These are phyloP conservation scores for Cyanistes caeruleus DNA, from an alignment of 2,113 vertebrate genomes.

Conservation along the genomic window DNA sequence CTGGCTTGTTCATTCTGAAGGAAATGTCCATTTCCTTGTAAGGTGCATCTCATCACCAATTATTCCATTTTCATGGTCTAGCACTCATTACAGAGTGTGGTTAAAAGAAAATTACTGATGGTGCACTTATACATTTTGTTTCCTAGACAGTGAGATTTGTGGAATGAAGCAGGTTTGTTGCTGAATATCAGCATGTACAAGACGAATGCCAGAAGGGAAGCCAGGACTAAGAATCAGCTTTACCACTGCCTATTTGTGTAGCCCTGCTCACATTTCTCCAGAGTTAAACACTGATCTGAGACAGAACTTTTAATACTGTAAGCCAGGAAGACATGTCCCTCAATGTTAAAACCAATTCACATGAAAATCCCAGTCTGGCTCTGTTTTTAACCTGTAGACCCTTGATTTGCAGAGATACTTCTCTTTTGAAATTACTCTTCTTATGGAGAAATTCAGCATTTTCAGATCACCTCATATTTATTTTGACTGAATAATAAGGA, in stretches of 20 bases:
- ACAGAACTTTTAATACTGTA: neutral
- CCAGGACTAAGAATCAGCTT: neutral
- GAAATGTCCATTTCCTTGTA: neutral
- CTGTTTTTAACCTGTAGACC: neutral
- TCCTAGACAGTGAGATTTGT: neutral
- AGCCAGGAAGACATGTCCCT: neutral
- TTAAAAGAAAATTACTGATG: neutral
- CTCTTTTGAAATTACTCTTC: neutral
- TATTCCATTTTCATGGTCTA: neutral
- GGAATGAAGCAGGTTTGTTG: neutral
- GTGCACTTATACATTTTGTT: neutral
- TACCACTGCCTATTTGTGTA: neutral
- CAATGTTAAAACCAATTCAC: neutral
- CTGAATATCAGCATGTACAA: neutral
- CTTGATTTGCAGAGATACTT: neutral
- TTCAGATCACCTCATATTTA: neutral
- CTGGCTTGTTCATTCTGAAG: neutral
- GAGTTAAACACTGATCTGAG: neutral
- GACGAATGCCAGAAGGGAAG: neutral
- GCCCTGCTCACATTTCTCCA: neutral
- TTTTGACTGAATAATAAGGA: neutral
- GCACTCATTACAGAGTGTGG: neutral
- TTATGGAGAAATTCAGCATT: neutral
- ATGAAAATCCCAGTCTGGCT: neutral
- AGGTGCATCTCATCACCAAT: neutral